Conservation (phyloP, 1,140 invertebrate genomes). For the Scylla paramamosain region DNA sequence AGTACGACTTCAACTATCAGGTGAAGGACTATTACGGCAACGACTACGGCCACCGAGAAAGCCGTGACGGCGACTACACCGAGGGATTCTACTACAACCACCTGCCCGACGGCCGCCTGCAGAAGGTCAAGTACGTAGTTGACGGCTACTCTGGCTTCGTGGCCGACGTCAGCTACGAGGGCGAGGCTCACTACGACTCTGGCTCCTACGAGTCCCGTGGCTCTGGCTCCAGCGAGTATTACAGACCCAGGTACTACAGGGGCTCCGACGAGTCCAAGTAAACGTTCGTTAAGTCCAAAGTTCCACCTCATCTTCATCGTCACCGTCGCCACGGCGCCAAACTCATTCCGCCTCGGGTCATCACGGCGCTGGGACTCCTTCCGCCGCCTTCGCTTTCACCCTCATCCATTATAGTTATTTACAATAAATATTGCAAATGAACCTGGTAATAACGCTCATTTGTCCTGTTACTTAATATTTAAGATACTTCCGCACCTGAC, state of each 20-base stretch:
- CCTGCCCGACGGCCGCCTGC: slow-evolving; percentile 25
- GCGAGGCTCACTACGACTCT: neutral
- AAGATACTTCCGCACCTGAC: too few relatives aligned
- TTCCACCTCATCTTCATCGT: neutral
- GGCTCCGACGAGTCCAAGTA: neutral
- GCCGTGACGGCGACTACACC: neutral
- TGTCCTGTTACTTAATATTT: too few relatives aligned
- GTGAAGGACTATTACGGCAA: slow-evolving; percentile 22
- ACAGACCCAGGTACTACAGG: neutral
- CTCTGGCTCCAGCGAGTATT: neutral
- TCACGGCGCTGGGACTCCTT: neutral
- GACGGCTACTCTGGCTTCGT: slow-evolving; percentile 49
- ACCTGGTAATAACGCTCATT: too few relatives aligned
- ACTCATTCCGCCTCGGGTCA: neutral
- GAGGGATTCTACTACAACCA: neutral
- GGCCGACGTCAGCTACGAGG: slow-evolving; percentile 33
- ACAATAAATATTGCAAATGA: too few relatives aligned
- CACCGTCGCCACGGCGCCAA: neutral
- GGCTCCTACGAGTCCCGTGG: neutral
- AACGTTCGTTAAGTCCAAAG: neutral
- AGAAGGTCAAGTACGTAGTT: slow-evolving; percentile 13
- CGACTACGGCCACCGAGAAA: neutral
- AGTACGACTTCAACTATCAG: slow-evolving; percentile 42
- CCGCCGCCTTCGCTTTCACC: neutral
- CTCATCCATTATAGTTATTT: too few relatives aligned